A percentile compares a stretch with the other conserved stretches of the same genome.
Evolutionary conservation across 2,888 invertebrate genomes (phyloP).

Genomic region (Eilema griseolum): DNA sequence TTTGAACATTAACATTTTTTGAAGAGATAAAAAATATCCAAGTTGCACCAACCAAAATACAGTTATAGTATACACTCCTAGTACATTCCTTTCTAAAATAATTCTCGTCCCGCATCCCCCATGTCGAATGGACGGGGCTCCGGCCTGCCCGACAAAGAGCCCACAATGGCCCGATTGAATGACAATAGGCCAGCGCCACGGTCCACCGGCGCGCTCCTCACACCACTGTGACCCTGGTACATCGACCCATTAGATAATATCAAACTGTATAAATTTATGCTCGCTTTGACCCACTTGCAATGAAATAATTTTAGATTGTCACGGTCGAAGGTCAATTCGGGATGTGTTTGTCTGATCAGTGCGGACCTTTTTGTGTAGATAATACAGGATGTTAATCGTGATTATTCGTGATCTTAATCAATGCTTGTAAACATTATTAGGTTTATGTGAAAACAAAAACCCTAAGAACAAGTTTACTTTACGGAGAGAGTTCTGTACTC

Average conservation of each 20-base stretch:
- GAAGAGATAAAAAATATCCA: neutral
- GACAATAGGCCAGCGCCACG: conserved; percentile 75
- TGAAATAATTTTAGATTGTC: conserved; percentile 68
- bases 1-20: neutral
- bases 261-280: conserved; percentile 67
- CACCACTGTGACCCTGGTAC: conserved; percentile 63
- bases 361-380: conserved; percentile 22
- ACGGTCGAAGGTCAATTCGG: conserved; percentile 64
- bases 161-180: conserved; percentile 79
- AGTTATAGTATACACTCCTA: conserved; percentile 15
- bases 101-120: conserved; percentile 61
- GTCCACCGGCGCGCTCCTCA: conserved; percentile 69
- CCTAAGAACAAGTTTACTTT: neutral
- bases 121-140: conserved; percentile 66
- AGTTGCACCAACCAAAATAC: conserved; percentile 17
- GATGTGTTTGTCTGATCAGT: conserved; percentile 39
- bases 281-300: conserved; percentile 68
- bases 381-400: conserved; percentile 11
- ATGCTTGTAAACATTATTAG: neutral
- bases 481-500: neutral
- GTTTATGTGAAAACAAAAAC: neutral
- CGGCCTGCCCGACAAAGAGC: conserved; percentile 67
- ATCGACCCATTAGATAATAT: conserved; percentile 56
- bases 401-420: conserved; percentile 15
- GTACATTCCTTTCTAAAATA: conserved; percentile 51